Evolutionary conservation across 2,797 vertebrate genomes (phyloP).

Genomic region (Anguilla marmorata): DNA sequence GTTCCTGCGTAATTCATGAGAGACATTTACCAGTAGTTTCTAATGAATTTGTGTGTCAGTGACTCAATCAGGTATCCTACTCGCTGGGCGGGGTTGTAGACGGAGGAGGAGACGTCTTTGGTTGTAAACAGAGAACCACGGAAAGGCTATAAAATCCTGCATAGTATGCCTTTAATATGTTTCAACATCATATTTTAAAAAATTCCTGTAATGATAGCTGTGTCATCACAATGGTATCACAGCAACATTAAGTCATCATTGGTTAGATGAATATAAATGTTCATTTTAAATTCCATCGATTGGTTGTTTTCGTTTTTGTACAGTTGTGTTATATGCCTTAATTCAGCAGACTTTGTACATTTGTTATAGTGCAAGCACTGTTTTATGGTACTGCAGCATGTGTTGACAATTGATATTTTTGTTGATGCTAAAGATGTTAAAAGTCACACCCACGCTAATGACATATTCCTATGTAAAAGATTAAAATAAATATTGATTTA

Average conservation of each 20-base stretch:
- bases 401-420: constrained; percentile 13
- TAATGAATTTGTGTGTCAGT: too few relatives aligned
- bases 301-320: background rate
- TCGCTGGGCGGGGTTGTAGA: too few relatives aligned
- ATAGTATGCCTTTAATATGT: background rate
- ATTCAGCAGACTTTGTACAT: background rate
- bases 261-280: background rate
- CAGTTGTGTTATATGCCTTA: background rate
- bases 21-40: too few relatives aligned
- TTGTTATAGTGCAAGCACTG: constrained; percentile 17
- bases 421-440: constrained; percentile 19
- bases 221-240: background rate
- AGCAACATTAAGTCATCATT: background rate
- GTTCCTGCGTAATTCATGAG: too few relatives aligned
- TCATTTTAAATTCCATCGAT: background rate
- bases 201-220: background rate
- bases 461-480: background rate
- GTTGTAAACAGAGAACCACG: too few relatives aligned
- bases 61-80: too few relatives aligned
- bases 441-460: constrained; percentile 23
- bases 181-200: background rate
- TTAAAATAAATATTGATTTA: constrained; percentile 30
- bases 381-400: constrained; percentile 30
- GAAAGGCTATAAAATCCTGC: too few relatives aligned
- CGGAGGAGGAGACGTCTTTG: too few relatives aligned